phyloP scores from a whole-genome alignment of 1,140 invertebrate genomes.

The Achatina immaculata region DNA sequence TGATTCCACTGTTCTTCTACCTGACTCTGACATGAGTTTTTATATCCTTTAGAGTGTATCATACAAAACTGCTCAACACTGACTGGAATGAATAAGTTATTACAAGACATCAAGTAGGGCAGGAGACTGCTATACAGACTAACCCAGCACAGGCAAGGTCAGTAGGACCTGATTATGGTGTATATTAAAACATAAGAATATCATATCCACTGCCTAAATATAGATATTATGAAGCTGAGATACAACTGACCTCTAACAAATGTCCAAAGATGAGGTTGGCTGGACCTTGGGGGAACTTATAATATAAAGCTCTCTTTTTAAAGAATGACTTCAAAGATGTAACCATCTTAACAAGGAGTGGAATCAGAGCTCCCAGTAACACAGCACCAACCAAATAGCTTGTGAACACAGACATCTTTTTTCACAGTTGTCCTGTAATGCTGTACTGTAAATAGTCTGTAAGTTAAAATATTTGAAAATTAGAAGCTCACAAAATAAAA shows the following conservation, averaged over 20 bases:
- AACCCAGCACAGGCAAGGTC: not conserved
- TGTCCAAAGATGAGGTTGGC: slow-evolving; percentile 4
- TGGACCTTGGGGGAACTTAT: not conserved
- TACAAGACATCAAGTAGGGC: not conserved
- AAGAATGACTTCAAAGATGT: not conserved
- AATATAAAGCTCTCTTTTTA: not conserved
- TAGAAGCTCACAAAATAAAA: too few relatives aligned
- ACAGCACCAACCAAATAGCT: slow-evolving; percentile 3
- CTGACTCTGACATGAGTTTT: too few relatives aligned
- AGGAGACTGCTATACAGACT: not conserved
- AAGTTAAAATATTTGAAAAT: too few relatives aligned
- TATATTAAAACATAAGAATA: not conserved
- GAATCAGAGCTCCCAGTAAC: not conserved
- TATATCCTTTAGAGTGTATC: too few relatives aligned
- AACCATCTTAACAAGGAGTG: not conserved
- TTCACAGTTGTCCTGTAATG: too few relatives aligned
- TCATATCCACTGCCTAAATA: not conserved
- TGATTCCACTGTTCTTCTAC: too few relatives aligned
- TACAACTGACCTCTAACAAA: slow-evolving; percentile 14
- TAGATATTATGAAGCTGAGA: not conserved
- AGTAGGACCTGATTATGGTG: not conserved
- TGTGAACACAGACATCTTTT: not conserved
- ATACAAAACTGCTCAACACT: not conserved
- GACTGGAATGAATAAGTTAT: not conserved
- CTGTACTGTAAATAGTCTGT: too few relatives aligned